phyloP scores from a whole-genome alignment of 2,113 vertebrate species.

The Rostratula benghalensis region DNA sequence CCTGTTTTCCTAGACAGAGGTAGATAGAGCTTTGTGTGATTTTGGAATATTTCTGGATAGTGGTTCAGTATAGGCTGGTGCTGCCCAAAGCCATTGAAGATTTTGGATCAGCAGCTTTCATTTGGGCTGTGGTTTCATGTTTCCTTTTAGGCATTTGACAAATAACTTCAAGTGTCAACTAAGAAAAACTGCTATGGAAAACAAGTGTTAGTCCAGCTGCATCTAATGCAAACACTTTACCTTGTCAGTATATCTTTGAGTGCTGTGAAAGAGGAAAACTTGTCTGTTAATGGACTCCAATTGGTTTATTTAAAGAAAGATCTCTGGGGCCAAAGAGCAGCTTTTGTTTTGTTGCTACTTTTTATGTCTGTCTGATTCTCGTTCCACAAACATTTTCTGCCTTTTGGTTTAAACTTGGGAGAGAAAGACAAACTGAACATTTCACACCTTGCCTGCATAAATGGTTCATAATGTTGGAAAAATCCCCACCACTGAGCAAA shows the following conservation, averaged over 20 bases:
- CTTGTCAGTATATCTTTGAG: not conserved
- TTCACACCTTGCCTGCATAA: not conserved
- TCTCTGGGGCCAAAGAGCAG: not conserved
- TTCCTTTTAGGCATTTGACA: not conserved
- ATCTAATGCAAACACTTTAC: not conserved
- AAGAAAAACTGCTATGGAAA: not conserved
- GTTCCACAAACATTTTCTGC: not conserved
- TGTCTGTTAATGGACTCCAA: not conserved
- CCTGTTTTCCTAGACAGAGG: accelerated
- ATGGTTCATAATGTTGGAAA: not conserved
- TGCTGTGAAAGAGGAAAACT: not conserved
- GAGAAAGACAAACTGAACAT: not conserved
- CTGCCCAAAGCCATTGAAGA: not conserved
- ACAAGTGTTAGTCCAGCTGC: not conserved
- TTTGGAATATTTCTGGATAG: not conserved
- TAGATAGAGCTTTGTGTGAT: not conserved
- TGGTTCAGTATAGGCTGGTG: not conserved
- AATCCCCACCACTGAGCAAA: not conserved
- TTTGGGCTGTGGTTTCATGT: not conserved
- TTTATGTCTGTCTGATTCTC: not conserved
- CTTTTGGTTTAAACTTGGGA: not conserved
- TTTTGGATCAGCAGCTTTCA: not conserved
- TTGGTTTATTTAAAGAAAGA: not conserved
- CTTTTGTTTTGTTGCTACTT: not conserved
- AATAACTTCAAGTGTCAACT: not conserved